These are phyloP conservation scores for Oscarella lobularis DNA, from an alignment of 37 sponge, comb jelly and placozoan genomes.

Conservation along the genomic window DNA sequence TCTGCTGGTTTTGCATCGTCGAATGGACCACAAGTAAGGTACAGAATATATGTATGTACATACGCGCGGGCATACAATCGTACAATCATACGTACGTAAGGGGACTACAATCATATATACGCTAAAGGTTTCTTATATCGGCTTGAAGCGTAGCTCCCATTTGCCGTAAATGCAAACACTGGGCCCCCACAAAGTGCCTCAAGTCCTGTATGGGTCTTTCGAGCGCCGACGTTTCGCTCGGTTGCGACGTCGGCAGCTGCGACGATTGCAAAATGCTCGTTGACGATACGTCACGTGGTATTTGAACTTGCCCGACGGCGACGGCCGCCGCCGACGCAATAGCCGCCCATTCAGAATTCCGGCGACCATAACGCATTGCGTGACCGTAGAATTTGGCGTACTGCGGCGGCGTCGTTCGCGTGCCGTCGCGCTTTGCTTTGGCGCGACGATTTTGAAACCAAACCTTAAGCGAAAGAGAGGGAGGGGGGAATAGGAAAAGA, in stretches of 20 bases:
- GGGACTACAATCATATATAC: neutral
- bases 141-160: neutral
- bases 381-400: neutral
- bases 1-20: slow-evolving; percentile 66
- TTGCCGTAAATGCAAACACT: neutral
- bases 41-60: too few relatives aligned
- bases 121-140: neutral
- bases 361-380: too few relatives aligned
- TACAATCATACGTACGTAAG: neutral
- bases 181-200: neutral
- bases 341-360: too few relatives aligned
- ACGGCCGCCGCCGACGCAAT: too few relatives aligned
- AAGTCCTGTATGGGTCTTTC: too few relatives aligned
- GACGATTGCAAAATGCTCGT: too few relatives aligned
- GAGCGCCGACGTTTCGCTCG: too few relatives aligned
- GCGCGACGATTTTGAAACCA: neutral
- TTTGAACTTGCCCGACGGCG: too few relatives aligned
- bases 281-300: too few relatives aligned
- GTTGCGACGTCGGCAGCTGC: too few relatives aligned
- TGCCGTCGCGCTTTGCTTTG: neutral
- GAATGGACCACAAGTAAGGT: slow-evolving; percentile 32
- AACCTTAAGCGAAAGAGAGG: neutral
- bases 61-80: neutral
- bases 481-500: too few relatives aligned
- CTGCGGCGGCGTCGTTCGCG: neutral